A percentile compares a stretch with the other conserved stretches of the same genome.
Evolutionary conservation across 2,113 vertebrate species (phyloP).

Genomic region (Murina feae): DNA sequence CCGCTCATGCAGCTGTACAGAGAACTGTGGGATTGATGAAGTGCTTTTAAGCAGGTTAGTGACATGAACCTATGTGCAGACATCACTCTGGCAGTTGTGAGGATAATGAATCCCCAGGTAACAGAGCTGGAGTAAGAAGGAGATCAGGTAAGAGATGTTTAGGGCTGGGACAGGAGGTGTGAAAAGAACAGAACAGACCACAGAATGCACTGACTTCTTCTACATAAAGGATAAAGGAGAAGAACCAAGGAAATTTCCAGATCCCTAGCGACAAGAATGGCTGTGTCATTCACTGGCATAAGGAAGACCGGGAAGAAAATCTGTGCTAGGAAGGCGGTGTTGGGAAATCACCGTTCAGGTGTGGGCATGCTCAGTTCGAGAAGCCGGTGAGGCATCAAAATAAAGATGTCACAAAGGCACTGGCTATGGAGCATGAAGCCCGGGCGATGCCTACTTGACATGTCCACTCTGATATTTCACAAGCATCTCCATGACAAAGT

Average conservation of each 20-base stretch:
- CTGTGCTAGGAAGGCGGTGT: rapidly evolving
- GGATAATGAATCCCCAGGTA: neutral
- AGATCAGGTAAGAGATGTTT: neutral
- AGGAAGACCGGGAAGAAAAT: neutral
- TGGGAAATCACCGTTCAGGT: neutral
- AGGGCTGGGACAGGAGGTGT: neutral
- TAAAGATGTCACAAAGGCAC: neutral
- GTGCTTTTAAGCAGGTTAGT: neutral
- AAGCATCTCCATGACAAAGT: neutral
- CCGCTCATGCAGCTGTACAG: too few relatives aligned
- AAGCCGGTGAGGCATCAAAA: neutral
- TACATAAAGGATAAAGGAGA: neutral
- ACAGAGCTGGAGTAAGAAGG: neutral
- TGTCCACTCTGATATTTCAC: neutral
- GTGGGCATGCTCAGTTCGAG: neutral
- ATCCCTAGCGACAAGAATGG: neutral
- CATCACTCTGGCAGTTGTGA: neutral
- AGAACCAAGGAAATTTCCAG: neutral
- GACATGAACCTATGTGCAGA: neutral
- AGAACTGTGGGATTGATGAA: neutral
- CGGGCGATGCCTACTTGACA: neutral
- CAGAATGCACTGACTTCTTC: neutral
- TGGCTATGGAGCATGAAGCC: neutral
- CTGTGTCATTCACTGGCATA: neutral
- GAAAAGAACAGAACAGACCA: neutral